A percentile compares a stretch with the other conserved stretches of the same genome.
Evolutionary conservation across 2,888 invertebrate genomes (phyloP).

Genomic region (Drosophila paramelanica): DNA sequence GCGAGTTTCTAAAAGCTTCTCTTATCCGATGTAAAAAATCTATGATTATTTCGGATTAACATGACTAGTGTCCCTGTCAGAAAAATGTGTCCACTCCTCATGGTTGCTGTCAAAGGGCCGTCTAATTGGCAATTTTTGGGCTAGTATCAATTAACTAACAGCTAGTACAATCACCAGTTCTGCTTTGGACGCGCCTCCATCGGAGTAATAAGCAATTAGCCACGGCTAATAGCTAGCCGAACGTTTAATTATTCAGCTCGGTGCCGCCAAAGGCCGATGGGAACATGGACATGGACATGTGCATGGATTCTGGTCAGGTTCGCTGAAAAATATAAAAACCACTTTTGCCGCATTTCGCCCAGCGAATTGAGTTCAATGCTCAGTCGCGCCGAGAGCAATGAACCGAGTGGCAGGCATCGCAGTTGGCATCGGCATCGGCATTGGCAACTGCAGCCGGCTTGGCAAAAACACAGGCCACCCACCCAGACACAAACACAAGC

Average conservation of each 20-base stretch:
- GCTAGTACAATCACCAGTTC: not conserved
- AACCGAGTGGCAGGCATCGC: slow-evolving; percentile 40
- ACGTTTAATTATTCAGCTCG: slow-evolving; percentile 43
- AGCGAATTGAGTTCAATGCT: slow-evolving; percentile 59
- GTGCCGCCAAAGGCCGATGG: slow-evolving; percentile 10
- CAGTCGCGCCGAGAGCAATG: slow-evolving; percentile 55
- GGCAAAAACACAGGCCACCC: slow-evolving; percentile 19
- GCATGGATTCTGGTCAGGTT: slow-evolving; percentile 21
- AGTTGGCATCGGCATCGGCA: slow-evolving; percentile 34
- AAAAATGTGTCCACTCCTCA: too few species aligned
- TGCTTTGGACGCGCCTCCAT: not conserved
- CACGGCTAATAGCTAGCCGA: slow-evolving; percentile 38
- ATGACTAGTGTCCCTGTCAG: too few species aligned
- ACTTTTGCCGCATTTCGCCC: slow-evolving; percentile 52
- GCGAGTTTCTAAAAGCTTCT: too few species aligned
- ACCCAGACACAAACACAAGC: slow-evolving; percentile 7
- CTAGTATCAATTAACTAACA: slow-evolving; percentile 2
- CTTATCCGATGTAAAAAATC: too few species aligned
- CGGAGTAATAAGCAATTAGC: slow-evolving; percentile 19
- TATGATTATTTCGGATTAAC: too few species aligned
- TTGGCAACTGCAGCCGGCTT: slow-evolving; percentile 10
- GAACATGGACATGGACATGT: not conserved
- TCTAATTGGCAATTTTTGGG: too few species aligned
- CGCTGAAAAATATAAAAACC: slow-evolving; percentile 23
- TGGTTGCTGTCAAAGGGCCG: too few species aligned